Evolutionary conservation across 2,888 invertebrate species (phyloP), one percentile per base, ranked within the genome.

Genomic region (Leptura quadrifasciata): DNA sequence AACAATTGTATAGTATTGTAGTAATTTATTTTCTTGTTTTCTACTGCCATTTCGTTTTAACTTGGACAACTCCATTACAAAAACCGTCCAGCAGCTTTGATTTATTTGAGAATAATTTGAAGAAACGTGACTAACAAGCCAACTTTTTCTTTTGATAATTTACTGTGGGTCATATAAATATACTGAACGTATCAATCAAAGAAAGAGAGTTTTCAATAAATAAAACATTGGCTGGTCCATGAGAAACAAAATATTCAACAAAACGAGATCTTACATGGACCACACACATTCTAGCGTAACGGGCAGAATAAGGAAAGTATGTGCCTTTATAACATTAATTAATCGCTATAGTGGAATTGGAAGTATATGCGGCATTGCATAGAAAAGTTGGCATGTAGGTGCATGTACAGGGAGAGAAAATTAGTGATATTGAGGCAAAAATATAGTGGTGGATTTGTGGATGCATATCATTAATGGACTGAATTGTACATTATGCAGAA

Each of bases 191-290:
- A 65, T 72, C 72, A 72, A 72, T 72, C 72, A 72, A 72, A 72
- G 72, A 72, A 72, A 72, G 57, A 68, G 67, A 68, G 74, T 74
- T 74, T 58, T 67, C 74, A 61, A 74, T 74, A 65, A 65, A 73
- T 67, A 74, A 74, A 72, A 72, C 72, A 72, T 72, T 35, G 72
- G 65, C 57, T 5, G 57, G 57, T 39, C 72, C 65, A 64, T 65
- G 72, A 64, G 72, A 72, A 69, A 72, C 72, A 57, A 72, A 72
- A 72, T 72, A 64, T 65, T 72, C 65, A 60, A 57, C 39, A 24
- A 58, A 65, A 65, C 65, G 47, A 64, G 72, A 54, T 64, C 64
- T 31, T 27, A 20, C 31, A 18, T 8, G 65, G 72, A 72, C 72
- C 72, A 72, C 72, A 72, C 72, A 52, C 72, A 52, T 17, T 52